A percentile compares a stretch with the other conserved stretches of the same genome.
These are phyloP conservation scores for Anagrus nilaparvatae DNA, from an alignment of 1,140 invertebrate genomes.

Conservation along the genomic window DNA sequence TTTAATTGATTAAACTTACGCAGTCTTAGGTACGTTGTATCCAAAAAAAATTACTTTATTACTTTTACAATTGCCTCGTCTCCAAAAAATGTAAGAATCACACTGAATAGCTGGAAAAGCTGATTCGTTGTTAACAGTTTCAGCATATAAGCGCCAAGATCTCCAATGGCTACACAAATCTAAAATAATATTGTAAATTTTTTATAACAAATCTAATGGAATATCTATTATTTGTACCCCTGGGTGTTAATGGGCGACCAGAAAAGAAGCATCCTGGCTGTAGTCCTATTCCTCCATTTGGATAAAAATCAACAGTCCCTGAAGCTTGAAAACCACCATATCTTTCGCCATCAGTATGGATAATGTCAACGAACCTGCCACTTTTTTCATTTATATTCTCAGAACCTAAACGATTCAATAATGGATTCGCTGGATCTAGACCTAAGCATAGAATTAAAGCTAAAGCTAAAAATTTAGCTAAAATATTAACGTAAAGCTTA, in stretches of 20 bases:
- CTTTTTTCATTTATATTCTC: conserved; percentile 30
- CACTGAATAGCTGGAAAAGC: conserved; percentile 7
- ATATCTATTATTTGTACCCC: too few relatives aligned
- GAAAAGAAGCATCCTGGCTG: conserved; percentile 55
- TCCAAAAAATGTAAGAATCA: not conserved
- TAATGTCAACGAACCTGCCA: conserved; percentile 47
- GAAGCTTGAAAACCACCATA: conserved; percentile 33
- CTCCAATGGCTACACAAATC: conserved; percentile 56
- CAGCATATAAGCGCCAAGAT: conserved; percentile 50
- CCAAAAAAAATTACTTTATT: conserved; percentile 15
- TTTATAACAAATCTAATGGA: too few relatives aligned
- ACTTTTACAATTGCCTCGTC: not conserved
- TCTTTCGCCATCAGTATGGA: conserved; percentile 51
- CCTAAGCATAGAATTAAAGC: too few relatives aligned
- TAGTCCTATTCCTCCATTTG: conserved; percentile 47
- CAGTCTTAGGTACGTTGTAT: conserved; percentile 13
- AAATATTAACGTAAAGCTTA: conserved; percentile 1
- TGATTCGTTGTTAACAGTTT: conserved; percentile 38
- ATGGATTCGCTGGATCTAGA: conserved; percentile 41
- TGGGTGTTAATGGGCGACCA: not conserved
- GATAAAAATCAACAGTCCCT: conserved; percentile 58
- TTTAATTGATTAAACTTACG: conserved; percentile 13
- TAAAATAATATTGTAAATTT: too few relatives aligned
- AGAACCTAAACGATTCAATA: conserved; percentile 25
- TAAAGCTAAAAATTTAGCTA: too few relatives aligned